Evolutionary conservation across 2,888 invertebrate species (phyloP).

Genomic region (Drymonia ruficornis): DNA sequence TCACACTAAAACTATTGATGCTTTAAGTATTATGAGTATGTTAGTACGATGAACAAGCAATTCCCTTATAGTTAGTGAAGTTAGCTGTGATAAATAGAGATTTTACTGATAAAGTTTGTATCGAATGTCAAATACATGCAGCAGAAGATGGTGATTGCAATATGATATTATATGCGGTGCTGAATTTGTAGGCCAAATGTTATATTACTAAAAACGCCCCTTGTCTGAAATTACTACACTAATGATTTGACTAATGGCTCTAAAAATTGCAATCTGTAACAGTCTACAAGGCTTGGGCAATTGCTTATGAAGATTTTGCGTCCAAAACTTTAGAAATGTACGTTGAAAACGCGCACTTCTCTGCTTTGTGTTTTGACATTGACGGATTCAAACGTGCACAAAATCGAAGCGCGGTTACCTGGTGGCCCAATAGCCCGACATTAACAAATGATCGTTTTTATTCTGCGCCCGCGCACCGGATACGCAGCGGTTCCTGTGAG

Average conservation of each 20-base stretch:
- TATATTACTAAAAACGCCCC: too few species aligned
- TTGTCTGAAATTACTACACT: not conserved
- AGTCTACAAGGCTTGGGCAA: not conserved
- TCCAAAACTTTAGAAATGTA: not conserved
- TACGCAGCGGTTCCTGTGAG: constrained; percentile 82
- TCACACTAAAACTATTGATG: not conserved
- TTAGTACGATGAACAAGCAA: too few species aligned
- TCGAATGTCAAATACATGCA: too few species aligned
- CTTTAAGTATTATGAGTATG: not conserved
- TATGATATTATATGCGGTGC: too few species aligned
- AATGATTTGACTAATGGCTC: not conserved
- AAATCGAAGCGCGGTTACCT: constrained; percentile 56
- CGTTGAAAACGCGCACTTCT: constrained; percentile 14
- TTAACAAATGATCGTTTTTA: constrained; percentile 81
- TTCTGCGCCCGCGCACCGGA: constrained; percentile 79
- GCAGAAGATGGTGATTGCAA: too few species aligned
- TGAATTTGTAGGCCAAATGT: too few species aligned
- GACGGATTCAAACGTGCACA: constrained; percentile 49
- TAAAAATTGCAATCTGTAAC: not conserved
- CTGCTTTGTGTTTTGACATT: constrained; percentile 40
- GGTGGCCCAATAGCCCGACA: constrained; percentile 61
- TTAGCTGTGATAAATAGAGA: too few species aligned
- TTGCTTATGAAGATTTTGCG: not conserved
- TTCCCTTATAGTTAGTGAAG: too few species aligned
- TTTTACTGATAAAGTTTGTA: too few species aligned